Conservation (phyloP, 2,113 vertebrate species). For the Erythrocercus mccallii region DNA sequence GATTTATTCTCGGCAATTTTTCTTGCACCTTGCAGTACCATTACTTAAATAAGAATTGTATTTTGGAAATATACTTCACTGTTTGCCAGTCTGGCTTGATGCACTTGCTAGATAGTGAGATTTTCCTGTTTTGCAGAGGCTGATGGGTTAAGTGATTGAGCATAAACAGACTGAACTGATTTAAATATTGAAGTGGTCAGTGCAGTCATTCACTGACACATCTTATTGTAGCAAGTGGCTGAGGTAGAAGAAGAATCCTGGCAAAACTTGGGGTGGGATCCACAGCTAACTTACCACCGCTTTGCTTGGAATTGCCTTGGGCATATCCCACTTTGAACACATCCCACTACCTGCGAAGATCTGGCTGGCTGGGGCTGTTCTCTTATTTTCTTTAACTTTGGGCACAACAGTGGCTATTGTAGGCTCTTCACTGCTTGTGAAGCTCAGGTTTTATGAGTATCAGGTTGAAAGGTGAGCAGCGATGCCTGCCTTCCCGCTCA, state of each 20-base stretch:
- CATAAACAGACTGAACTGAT: not conserved
- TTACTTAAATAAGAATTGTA: not conserved
- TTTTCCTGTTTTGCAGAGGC: not conserved
- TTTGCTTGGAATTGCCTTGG: not conserved
- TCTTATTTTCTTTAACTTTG: not conserved
- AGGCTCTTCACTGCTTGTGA: not conserved
- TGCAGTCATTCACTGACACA: not conserved
- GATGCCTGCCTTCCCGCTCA: not conserved
- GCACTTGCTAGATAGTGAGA: fast-evolving
- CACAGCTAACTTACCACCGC: not conserved
- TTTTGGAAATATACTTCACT: not conserved
- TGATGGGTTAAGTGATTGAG: not conserved
- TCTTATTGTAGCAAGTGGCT: not conserved
- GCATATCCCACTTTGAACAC: not conserved
- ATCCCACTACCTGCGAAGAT: fast-evolving
- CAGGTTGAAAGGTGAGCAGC: not conserved
- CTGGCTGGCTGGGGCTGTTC: not conserved
- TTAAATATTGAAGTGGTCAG: not conserved
- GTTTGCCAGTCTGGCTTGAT: not conserved
- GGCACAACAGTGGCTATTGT: fast-evolving
- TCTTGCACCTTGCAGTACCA: not conserved
- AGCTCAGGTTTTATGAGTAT: not conserved
- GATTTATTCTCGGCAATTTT: not conserved
- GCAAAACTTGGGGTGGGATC: not conserved
- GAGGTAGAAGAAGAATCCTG: not conserved